These are phyloP conservation scores for Dendroctonus ponderosae DNA, from an alignment of 1,140 invertebrate species.

Conservation along the genomic window DNA sequence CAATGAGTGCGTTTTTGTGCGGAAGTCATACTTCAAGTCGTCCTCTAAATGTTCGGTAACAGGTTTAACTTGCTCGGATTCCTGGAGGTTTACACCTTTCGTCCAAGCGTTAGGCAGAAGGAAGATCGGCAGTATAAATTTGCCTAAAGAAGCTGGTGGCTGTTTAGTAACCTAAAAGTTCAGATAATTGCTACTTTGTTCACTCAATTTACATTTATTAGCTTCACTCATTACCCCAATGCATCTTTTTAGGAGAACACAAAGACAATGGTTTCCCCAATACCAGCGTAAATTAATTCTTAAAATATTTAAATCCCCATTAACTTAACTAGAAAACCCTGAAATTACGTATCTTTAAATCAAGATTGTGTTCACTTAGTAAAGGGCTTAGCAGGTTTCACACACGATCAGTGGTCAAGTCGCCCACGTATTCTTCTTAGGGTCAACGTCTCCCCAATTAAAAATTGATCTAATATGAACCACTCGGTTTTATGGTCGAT, in stretches of 20 bases:
- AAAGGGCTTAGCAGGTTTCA: not conserved
- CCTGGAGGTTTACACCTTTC: slow-evolving; percentile 4
- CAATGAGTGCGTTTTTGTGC: slow-evolving; percentile 43
- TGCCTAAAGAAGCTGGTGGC: slow-evolving; percentile 3
- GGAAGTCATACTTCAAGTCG: slow-evolving; percentile 48
- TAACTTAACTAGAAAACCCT: no score
- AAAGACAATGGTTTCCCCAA: no score
- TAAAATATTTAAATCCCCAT: no score
- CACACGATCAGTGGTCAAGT: not conserved
- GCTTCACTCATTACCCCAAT: no score
- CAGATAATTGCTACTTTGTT: no score
- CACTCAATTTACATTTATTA: no score
- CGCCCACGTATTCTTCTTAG: slow-evolving; percentile 4
- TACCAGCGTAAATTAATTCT: no score
- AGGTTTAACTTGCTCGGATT: slow-evolving; percentile 38
- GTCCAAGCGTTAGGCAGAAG: slow-evolving; percentile 17
- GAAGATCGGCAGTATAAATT: slow-evolving; percentile 12
- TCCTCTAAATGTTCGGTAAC: slow-evolving; percentile 44
- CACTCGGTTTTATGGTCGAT: slow-evolving; percentile 5
- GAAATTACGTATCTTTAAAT: no score
- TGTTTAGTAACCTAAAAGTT: no score
- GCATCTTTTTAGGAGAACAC: no score
- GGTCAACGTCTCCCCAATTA: slow-evolving; percentile 4
- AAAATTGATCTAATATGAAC: slow-evolving; percentile 4
- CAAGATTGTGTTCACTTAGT: no score